Percentiles rank a stretch among this genome's conserved stretches.
These are phyloP conservation scores for Brachionichthys hirsutus DNA, from an alignment of 2,113 vertebrate genomes.

Conservation along the genomic window DNA sequence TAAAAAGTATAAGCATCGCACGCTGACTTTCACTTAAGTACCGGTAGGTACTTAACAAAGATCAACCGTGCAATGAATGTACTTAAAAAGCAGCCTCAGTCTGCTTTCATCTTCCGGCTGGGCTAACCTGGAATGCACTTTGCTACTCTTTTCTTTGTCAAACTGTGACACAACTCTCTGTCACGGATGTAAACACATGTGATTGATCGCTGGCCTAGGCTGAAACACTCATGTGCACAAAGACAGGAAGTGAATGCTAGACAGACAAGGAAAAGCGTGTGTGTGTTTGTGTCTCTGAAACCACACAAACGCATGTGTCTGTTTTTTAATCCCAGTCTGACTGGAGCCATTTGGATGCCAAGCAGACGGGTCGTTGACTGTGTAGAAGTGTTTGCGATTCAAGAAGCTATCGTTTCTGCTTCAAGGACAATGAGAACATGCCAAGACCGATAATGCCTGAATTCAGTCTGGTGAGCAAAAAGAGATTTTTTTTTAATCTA, in stretches of 20 bases:
- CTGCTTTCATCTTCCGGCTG: conserved; percentile 6
- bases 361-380: conserved; percentile 35
- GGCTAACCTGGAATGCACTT: conserved; percentile 6
- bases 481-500: too few species aligned
- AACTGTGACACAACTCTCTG: conserved; percentile 9
- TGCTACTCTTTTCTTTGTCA: conserved; percentile 17
- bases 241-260: conserved; percentile 60
- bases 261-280: conserved; percentile 56
- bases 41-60: too few species aligned
- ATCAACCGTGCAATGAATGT: not conserved
- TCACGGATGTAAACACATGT: conserved; percentile 52
- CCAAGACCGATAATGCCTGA: not conserved
- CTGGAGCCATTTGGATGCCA: conserved; percentile 46
- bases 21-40: too few species aligned
- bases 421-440: too few species aligned
- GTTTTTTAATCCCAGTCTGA: conserved; percentile 43
- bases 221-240: conserved; percentile 39
- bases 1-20: too few species aligned
- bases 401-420: conserved; percentile 30
- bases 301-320: conserved; percentile 23
- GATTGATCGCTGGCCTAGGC: conserved; percentile 41
- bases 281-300: conserved; percentile 24
- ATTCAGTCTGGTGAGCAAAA: not conserved
- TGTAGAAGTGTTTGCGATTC: conserved; percentile 12
- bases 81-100: not conserved